Conservation (phyloP, 2,113 vertebrate species). For the Pseudois nayaur region DNA sequence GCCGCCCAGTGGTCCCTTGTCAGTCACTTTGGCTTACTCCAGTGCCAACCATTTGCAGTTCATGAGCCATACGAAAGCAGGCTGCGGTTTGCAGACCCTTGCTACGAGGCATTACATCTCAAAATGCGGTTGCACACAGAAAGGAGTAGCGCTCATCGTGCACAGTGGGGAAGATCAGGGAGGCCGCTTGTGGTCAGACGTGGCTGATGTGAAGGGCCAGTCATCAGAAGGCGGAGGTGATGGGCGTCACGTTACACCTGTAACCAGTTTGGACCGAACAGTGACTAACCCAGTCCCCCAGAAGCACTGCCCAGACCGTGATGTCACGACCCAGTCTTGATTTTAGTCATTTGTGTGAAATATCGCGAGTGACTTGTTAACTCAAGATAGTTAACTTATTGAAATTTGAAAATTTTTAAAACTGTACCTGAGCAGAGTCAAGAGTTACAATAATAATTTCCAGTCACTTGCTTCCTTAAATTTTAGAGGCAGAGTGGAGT, state of each 20-base stretch:
- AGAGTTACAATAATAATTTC: neutral
- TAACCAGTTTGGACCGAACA: neutral
- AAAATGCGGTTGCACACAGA: neutral
- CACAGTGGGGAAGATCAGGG: too few relatives aligned
- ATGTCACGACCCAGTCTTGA: neutral
- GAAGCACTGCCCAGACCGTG: neutral
- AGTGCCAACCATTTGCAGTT: neutral
- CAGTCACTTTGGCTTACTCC: neutral
- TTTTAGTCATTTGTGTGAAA: neutral
- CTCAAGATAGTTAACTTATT: neutral
- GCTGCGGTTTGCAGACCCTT: neutral
- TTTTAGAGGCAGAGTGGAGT: neutral
- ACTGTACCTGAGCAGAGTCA: neutral
- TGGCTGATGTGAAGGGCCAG: neutral
- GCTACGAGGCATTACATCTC: fast-evolving
- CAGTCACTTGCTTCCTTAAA: neutral
- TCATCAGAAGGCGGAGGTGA: neutral
- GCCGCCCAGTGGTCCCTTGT: neutral
- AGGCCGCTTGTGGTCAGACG: neutral
- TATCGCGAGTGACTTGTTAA: neutral
- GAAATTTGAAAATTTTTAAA: neutral
- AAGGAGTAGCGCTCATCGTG: neutral
- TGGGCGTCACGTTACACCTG: neutral
- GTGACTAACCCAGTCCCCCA: neutral
- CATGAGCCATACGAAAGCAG: neutral